A percentile compares a stretch with the other conserved stretches of the same genome.
Conservation (phyloP, 2,797 vertebrate species). For the Parauchenoglanis punctatus region DNA sequence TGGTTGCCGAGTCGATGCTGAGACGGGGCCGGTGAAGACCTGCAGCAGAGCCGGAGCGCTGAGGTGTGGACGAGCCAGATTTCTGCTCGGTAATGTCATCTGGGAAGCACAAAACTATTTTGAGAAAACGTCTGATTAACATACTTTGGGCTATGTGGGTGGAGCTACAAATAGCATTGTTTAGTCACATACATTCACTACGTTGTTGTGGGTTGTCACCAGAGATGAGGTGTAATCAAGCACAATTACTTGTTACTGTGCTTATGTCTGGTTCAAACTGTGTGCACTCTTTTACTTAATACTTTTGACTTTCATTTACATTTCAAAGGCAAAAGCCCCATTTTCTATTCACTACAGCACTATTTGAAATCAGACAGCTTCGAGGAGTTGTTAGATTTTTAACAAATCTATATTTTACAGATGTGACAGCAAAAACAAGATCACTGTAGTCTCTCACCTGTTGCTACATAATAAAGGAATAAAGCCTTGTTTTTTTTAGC, state of each 20-base stretch:
- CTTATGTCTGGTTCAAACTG: not conserved
- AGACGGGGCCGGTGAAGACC: constrained; percentile 88
- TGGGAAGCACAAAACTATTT: constrained; percentile 57
- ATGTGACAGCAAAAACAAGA: not conserved
- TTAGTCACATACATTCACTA: not conserved
- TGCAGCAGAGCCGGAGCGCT: constrained; percentile 89
- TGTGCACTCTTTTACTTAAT: not conserved
- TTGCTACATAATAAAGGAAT: not conserved
- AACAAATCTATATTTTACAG: not conserved
- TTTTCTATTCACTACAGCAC: not conserved
- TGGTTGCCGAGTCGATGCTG: constrained; percentile 84
- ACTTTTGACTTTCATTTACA: not conserved
- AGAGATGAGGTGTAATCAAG: not conserved
- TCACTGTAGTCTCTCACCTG: not conserved
- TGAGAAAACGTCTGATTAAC: not conserved
- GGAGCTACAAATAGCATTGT: not conserved
- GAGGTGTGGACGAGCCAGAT: constrained; percentile 91
- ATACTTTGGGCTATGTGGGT: not conserved
- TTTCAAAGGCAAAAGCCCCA: not conserved
- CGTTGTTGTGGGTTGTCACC: not conserved
- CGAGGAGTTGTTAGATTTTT: not conserved
- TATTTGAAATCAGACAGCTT: not conserved
- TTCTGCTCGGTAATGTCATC: constrained; percentile 90
- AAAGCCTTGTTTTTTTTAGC: not conserved
- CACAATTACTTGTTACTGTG: not conserved